Percentiles rank a stretch among this genome's conserved stretches.
Evolutionary conservation across 2,888 invertebrate species (phyloP).

Genomic region (Eumacrocentrus americanus): DNA sequence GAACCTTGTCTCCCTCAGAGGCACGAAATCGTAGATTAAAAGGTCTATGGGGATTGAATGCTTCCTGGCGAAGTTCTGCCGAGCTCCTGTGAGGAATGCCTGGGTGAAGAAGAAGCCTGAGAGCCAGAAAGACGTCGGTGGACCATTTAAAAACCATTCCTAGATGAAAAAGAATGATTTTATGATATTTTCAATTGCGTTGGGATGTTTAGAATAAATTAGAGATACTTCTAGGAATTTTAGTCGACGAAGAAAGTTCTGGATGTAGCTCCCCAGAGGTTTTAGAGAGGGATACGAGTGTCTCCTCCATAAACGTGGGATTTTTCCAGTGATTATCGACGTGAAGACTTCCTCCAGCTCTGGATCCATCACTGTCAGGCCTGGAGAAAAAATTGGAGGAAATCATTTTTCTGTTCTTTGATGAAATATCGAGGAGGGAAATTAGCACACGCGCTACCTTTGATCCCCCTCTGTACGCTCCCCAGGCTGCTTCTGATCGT

Average conservation of each 20-base stretch:
- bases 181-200: no score
- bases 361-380: slow-evolving; percentile 84
- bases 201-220: no score
- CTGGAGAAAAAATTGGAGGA: no score
- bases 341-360: no score
- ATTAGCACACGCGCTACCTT: no score
- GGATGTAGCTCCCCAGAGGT: slow-evolving; percentile 85
- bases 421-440: no score
- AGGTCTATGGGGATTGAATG: slow-evolving; percentile 92
- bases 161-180: slow-evolving; percentile 11
- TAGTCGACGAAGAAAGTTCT: slow-evolving; percentile 83
- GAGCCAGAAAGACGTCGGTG: slow-evolving; percentile 84
- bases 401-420: background rate
- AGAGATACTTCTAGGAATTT: slow-evolving; percentile 84
- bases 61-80: slow-evolving; percentile 92
- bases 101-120: slow-evolving; percentile 96
- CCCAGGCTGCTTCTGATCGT: slow-evolving; percentile 76
- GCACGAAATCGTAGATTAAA: slow-evolving; percentile 80
- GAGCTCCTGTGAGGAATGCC: slow-evolving; percentile 92
- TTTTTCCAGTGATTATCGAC: slow-evolving; percentile 82
- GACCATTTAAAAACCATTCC: slow-evolving; percentile 81
- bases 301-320: slow-evolving; percentile 84
- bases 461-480: no score
- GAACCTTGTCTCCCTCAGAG: slow-evolving; percentile 67
- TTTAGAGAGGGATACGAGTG: slow-evolving; percentile 92